Percentiles rank a stretch among this genome's conserved stretches.
phyloP scores from a whole-genome alignment of 2,797 vertebrate species.

The Helostoma temminkii region DNA sequence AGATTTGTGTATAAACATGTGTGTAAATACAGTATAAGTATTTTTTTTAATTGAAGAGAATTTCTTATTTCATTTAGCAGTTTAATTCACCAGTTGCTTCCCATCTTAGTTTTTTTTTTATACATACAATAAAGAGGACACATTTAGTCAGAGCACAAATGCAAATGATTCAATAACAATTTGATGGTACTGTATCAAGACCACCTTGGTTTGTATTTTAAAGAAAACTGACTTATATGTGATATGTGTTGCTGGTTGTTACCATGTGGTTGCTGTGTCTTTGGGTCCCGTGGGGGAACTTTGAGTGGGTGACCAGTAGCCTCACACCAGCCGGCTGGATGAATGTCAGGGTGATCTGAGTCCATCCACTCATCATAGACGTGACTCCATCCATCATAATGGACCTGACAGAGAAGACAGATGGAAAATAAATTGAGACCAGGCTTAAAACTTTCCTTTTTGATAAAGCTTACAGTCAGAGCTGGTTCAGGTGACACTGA shows the following conservation, averaged over 20 bases:
- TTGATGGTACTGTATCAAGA: background rate
- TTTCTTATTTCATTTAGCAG: background rate
- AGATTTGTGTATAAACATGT: too few species aligned
- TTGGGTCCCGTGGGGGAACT: conserved; percentile 88
- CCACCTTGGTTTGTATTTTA: background rate
- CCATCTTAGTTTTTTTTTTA: background rate
- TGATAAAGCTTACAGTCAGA: too few species aligned
- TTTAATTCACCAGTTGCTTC: background rate
- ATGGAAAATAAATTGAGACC: conserved; percentile 24
- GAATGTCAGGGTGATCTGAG: conserved; percentile 94
- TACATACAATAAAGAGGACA: too few species aligned
- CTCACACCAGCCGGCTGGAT: conserved; percentile 96
- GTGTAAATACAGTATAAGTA: background rate
- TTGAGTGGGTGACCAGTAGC: conserved; percentile 93
- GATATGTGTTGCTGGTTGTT: conserved; percentile 30
- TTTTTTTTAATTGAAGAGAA: background rate
- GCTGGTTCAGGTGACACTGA: too few species aligned
- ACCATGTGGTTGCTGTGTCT: conserved; percentile 77
- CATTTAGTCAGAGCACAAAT: background rate
- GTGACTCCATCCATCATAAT: conserved; percentile 97
- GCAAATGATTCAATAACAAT: background rate
- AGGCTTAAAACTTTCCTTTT: too few species aligned
- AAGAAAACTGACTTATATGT: background rate
- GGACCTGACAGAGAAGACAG: conserved; percentile 83
- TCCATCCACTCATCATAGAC: conserved; percentile 98